These are phyloP conservation scores for Sepiola atlantica DNA, from an alignment of 2,888 invertebrate species.

Conservation along the genomic window DNA sequence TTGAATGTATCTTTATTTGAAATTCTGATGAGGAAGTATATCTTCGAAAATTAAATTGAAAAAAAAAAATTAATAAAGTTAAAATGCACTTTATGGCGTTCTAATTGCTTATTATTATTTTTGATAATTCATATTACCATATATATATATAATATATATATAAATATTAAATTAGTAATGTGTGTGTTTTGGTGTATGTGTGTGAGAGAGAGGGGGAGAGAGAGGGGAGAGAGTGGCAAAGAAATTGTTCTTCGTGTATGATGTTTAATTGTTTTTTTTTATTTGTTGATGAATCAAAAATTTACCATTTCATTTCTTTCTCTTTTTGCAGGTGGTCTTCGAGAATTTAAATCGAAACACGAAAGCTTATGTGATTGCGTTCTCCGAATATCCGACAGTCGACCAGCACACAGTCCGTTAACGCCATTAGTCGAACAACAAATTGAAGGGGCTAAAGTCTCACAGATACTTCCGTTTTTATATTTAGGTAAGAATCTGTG, in stretches of 20 bases:
- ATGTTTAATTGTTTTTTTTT: not conserved
- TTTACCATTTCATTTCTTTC: not conserved
- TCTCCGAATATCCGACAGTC: conserved; percentile 48
- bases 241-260: not conserved
- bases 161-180: no score
- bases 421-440: conserved; percentile 70
- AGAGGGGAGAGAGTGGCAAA: not conserved
- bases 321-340: conserved; percentile 71
- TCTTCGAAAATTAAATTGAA: no score
- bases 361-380: conserved; percentile 81
- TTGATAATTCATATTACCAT: no score
- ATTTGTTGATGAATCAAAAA: not conserved
- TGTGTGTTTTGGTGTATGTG: not conserved
- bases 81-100: no score
- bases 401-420: conserved; percentile 77
- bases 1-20: no score
- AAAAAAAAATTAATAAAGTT: no score
- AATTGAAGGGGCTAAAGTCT: conserved; percentile 84
- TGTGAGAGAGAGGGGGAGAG: not conserved
- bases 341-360: conserved; percentile 75
- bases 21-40: no score
- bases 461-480: conserved; percentile 86
- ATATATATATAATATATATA: no score
- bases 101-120: no score
- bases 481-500: conserved; percentile 79